Base-by-base conservation (phyloP, 2,113 vertebrate genomes). In the Caretta caretta region DNA sequence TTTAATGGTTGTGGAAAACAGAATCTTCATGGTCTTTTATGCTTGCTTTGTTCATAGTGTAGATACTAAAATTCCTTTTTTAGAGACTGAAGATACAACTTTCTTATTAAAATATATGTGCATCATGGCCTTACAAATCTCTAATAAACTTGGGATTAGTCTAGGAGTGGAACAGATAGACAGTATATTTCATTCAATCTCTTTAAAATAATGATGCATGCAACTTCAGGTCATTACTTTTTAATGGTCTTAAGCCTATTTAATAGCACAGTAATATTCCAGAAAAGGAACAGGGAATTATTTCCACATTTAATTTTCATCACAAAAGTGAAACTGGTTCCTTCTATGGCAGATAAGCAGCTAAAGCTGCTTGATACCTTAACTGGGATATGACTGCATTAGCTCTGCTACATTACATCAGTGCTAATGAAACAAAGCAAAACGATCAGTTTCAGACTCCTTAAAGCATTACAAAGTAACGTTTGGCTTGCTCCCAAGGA, bases 241-340 rank as follows among this genome's bases (percentile, higher is more conserved):
- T 98, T 98, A 98, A 98, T 86, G 54, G 94, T 97, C 97, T 98
- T 98, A 98, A 97, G 96, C 97, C 98, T 97, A 97, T 97, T 98
- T 98, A 98, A 98, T 98, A 98, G 96, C 96, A 98, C 86, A 95
- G 98, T 98, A 98, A 98, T 98, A 98, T 97, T 98, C 97, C 96
- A 98, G 96, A 98, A 59, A 97, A 98, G 91, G 93, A 97, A 97
- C 90, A 89, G 57, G n/a, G 93, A 98, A 98, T 98, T 98, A 98
- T 98, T 98, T 98, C 97, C 94, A 97, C 97, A 96, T 98, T 98
- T 98, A 97, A 98, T 97, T 98, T 98, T 98, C 97, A 98, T 97
- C 10, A 3, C 97, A 93, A 85, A 98, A 98, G 96, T 94, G 97
- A 97, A 97, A 92, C 94, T 57, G 56, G 42, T 90, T 89, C 92